Base-by-base conservation (phyloP, 2,113 vertebrate species). In the Natator depressus region DNA sequence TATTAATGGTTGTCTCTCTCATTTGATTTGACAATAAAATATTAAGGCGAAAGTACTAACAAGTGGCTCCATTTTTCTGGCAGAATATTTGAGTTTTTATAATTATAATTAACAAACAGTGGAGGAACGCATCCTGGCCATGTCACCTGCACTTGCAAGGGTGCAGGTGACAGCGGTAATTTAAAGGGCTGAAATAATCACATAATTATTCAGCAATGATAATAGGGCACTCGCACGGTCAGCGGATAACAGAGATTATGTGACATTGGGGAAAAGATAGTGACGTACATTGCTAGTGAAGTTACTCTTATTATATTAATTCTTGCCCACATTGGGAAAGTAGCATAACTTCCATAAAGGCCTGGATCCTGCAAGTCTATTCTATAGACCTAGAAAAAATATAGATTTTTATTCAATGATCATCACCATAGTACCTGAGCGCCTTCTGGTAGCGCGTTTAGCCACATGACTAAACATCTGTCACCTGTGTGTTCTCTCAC, bases 131-230 rank as follows among this genome's bases (percentile, higher is more conserved):
- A 87, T 69, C 80, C 92, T 93, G 75, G 76, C 93, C 95, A 92
- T 80, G 79, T 96, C 96, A 96, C 91, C 92, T 49, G 9, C 95
- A 89, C 85, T 97, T 97, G 94, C 94, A 96, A 59, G 89, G 92
- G 97, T 96, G 95, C 91, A 91, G 85, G 42, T 84, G 87, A 80
- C 89, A 95, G 85, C 96, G 96, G 92, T 95, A 97, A 97, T 97
- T 97, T 97, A 95, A 93, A 97, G 92, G 92, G 91, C 85, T 96
- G 95, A 86, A 95, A 96, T 97, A 97, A 97, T 97, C 94, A 95
- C 96, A 87, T 97, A 97, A 97, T 97, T 96, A 97, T 85, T 95
- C 95, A 95, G 93, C 93, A 85, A 87, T 96, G 95, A 95, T 97
- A 96, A 95, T 0, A 7, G 94, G 82, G 95, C 94, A 85, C 93